phyloP scores from a whole-genome alignment of 2,888 invertebrate species.

The Orthonychiurus folsomi region DNA sequence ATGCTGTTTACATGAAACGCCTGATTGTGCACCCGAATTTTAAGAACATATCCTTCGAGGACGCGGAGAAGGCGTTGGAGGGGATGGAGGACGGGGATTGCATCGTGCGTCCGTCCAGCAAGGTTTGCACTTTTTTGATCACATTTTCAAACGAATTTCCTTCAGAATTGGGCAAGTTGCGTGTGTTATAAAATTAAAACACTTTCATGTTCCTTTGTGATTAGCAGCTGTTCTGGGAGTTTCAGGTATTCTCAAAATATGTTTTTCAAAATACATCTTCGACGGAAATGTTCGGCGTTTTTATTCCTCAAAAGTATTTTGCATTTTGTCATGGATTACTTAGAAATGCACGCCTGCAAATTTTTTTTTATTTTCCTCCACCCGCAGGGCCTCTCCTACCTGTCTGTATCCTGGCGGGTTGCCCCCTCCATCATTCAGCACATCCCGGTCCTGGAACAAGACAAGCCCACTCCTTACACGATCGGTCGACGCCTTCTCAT shows the following conservation, averaged over 20 bases:
- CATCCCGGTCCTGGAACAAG: not conserved
- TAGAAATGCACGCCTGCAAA: no score
- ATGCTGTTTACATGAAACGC: not conserved
- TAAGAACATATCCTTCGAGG: constrained; percentile 7
- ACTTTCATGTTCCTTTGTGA: not conserved
- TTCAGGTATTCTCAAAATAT: no score
- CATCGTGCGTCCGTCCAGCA: constrained; percentile 9
- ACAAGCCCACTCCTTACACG: not conserved
- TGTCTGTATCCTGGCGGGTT: constrained; percentile 9
- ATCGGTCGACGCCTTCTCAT: not conserved
- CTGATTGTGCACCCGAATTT: constrained; percentile 3
- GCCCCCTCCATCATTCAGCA: constrained; percentile 4
- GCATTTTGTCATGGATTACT: no score
- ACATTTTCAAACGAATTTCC: no score
- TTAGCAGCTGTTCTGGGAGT: not conserved
- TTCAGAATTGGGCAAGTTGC: not conserved
- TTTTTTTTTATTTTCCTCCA: no score
- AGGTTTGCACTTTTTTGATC: no score
- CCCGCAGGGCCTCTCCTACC: not conserved
- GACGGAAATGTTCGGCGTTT: no score
- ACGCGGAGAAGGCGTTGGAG: not conserved
- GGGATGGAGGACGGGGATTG: constrained; percentile 7
- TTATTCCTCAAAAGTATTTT: no score
- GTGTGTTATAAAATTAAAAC: not conserved
- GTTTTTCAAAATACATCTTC: no score